Percentiles rank a stretch among this genome's conserved stretches.
These are phyloP conservation scores for Isoperla grammatica DNA, from an alignment of 2,888 invertebrate genomes.

Conservation along the genomic window DNA sequence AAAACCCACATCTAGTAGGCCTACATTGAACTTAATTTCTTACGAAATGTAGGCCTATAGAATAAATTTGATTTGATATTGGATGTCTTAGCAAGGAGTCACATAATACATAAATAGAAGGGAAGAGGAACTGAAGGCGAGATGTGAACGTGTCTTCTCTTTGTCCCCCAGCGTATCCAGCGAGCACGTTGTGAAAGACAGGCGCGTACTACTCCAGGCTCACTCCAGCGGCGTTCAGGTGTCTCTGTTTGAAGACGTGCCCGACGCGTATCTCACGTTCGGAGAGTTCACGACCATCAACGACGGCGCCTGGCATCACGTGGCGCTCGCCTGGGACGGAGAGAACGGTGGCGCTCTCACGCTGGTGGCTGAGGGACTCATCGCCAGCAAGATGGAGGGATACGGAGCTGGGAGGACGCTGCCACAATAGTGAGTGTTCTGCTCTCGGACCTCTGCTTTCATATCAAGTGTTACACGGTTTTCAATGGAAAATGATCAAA, in stretches of 20 bases:
- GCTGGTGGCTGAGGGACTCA: constrained; percentile 91
- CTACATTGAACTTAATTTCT: too few relatives aligned
- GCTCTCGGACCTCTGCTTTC: not conserved
- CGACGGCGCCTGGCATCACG: constrained; percentile 95
- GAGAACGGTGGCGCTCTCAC: constrained; percentile 77
- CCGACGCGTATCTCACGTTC: constrained; percentile 86
- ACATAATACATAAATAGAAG: too few relatives aligned
- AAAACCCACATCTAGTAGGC: too few relatives aligned
- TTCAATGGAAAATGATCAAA: too few relatives aligned
- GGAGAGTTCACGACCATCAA: constrained; percentile 89
- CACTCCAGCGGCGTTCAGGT: constrained; percentile 91
- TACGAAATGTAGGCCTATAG: too few relatives aligned
- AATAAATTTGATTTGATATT: too few relatives aligned
- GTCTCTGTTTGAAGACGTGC: constrained; percentile 79
- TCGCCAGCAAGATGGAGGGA: constrained; percentile 86
- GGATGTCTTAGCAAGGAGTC: too few relatives aligned
- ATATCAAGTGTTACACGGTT: too few relatives aligned
- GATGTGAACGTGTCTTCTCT: too few relatives aligned
- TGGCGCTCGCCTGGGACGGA: constrained; percentile 93
- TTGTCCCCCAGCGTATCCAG: not conserved
- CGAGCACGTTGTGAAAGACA: constrained; percentile 62
- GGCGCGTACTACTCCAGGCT: constrained; percentile 81
- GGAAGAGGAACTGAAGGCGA: too few relatives aligned
- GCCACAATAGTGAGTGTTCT: constrained; percentile 79
- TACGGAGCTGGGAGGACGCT: constrained; percentile 77